Base-by-base conservation (phyloP, 2,797 vertebrate species). In the Brachyalestes nurse region DNA sequence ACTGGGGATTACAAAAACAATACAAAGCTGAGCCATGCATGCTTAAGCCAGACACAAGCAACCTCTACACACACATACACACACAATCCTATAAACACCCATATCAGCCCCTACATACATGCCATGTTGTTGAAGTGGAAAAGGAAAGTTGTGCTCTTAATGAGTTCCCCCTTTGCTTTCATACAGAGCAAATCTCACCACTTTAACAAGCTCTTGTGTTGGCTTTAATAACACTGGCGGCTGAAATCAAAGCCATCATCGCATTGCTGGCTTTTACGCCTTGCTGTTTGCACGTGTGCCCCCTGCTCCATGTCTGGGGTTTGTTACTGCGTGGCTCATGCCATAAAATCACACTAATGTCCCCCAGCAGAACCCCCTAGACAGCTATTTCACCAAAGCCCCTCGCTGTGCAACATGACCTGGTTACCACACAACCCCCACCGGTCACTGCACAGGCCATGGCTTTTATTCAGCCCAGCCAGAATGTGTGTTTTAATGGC, bases 211-310 rank as follows among this genome's bases (percentile, higher is more conserved):
- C 74, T 84, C 83, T 78, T 70, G 28, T 83, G 89, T 84, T 82
- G 86, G 87, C 80, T 71, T 80, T 91, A 91, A 92, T 92, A 88
- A 89, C 82, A 78, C 86, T 88, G 90, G 88, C 85, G 86, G 89
- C 64, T 80, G 51, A 87, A 89, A 87, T 92, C 89, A 90, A 93
- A 93, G 91, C 69, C 84, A 75, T 60, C 38, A 3, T 42, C 38
- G 14, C 23, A 13, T 21, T 34, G 17, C 70, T 77, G 80, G 77
- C 87, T 86, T 86, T 84, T 76, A 78, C 40, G 78, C 81, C 84
- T 89, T 90, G 90, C 82, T 80, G 84, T 82, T 92, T 86, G 85
- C 91, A 93, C 83, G 85, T 93, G 92, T 90, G 28, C 85, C 16
- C 82, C 71, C 67, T 77, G 74, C 74, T 86, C 80, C 17, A 84